Percentiles rank a stretch among this genome's conserved stretches.
These are phyloP conservation scores for Amorpha juglandis DNA, from an alignment of 2,888 invertebrate species.

Conservation along the genomic window DNA sequence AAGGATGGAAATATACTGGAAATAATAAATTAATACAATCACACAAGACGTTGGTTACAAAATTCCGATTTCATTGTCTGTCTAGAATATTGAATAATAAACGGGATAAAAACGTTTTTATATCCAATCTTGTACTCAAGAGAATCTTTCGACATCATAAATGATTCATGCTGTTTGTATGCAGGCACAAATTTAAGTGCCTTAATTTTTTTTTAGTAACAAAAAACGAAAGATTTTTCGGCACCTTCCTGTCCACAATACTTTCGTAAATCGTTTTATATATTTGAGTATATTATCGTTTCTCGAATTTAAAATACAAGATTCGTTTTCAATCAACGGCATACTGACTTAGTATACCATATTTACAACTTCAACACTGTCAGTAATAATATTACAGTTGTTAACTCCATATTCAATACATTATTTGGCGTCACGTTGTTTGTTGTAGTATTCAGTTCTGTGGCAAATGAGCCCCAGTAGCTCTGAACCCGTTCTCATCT, in stretches of 20 bases:
- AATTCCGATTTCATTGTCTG: slow-evolving; percentile 6
- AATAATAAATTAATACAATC: background rate
- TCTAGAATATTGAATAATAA: slow-evolving; percentile 7
- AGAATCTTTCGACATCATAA: too few relatives aligned
- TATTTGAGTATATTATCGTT: background rate
- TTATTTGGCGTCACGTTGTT: slow-evolving; percentile 27
- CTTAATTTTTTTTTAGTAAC: slow-evolving; percentile 12
- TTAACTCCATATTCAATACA: background rate
- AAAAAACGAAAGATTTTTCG: slow-evolving; percentile 2
- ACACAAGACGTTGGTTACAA: background rate
- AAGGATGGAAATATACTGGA: background rate
- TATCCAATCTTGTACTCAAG: background rate
- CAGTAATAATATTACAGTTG: background rate
- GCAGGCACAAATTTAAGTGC: background rate
- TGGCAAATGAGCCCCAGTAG: slow-evolving; percentile 82
- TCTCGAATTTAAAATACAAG: slow-evolving; percentile 14
- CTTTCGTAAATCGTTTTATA: background rate
- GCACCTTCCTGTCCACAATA: background rate
- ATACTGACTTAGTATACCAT: background rate
- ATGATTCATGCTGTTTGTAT: background rate
- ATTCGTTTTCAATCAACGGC: background rate
- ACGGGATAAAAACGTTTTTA: background rate
- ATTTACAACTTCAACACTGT: background rate
- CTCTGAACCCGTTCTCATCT: slow-evolving; percentile 85
- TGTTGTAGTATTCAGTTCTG: slow-evolving; percentile 35